Evolutionary conservation across 2,113 vertebrate genomes (phyloP), one percentile per base, ranked within the genome.

Genomic region (Alosa alosa): DNA sequence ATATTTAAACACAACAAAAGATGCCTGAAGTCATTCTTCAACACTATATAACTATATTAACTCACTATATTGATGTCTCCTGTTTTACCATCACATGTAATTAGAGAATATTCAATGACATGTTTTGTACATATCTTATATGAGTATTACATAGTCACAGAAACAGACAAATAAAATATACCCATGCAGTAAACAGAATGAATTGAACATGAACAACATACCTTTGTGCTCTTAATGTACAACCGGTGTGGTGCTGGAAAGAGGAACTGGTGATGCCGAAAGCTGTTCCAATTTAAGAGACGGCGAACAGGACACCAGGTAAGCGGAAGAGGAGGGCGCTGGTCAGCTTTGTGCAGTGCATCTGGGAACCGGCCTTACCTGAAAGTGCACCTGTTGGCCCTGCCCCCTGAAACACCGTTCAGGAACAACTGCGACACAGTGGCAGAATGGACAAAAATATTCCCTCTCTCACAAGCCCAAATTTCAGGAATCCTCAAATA

Each of bases 321-420:
- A 18, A 87, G 78, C 7, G n/a, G 57, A 84, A 83, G 11, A 55
- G 68, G 81, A 84, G 88, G 72, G 55, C 52, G 15, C 85, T 52
- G 45, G 41, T 75, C 39, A 47, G 57, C 68, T 83, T 81, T 39
- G 31, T 1, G 11, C n/a, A 78, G 15, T 17, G 81, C 55, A 84
- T 82, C 83, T 72, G 81, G 88, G 82, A 89, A 89, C 90, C 85
- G 64, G 89, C n/a, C 83, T 82, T 85, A 86, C 90, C 84, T 87
- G 89, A 85, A 86, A 83, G 17, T 83, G 60, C 84, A 88, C 89
- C 88, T 85, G 82, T 2, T 84, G 83, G 84, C 88, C 89, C 83
- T 88, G 50, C 89, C 88, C 83, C 88, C 72, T 41, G 72, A 78
- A 36, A 78, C 72, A 39, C 60, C 22, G 22, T 64, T 64, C 2